Percentiles rank a stretch among this genome's conserved stretches.
Evolutionary conservation across 2,888 invertebrate species (phyloP).

Genomic region (Pimpla rufipes): DNA sequence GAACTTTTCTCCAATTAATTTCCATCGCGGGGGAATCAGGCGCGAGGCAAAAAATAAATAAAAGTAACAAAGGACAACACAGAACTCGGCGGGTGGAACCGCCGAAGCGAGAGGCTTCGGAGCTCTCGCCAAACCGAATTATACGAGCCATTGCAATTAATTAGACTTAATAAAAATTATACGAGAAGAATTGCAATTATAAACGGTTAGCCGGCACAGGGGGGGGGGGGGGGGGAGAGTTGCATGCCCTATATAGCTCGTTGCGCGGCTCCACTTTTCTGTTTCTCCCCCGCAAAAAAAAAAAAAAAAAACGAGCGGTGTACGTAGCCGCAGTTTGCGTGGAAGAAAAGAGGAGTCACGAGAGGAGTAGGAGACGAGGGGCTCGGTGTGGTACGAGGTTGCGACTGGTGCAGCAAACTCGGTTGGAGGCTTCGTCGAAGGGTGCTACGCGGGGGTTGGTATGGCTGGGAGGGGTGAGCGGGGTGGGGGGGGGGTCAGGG

Average conservation of each 20-base stretch:
- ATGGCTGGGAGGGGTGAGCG: too few relatives aligned
- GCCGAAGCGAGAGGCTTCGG: slow-evolving; percentile 23
- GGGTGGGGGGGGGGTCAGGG: not conserved
- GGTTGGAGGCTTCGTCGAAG: slow-evolving; percentile 65
- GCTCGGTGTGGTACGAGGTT: slow-evolving; percentile 69
- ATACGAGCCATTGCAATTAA: slow-evolving; percentile 84
- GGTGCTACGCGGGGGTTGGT: slow-evolving; percentile 54
- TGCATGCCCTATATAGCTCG: slow-evolving; percentile 13
- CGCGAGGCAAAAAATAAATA: not conserved
- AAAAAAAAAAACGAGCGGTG: slow-evolving; percentile 36
- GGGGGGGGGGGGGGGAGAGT: slow-evolving; percentile 25
- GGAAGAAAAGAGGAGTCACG: slow-evolving; percentile 81
- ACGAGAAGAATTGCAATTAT: slow-evolving; percentile 82
- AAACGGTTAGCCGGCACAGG: slow-evolving; percentile 69
- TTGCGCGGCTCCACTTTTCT: not conserved
- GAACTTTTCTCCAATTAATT: slow-evolving; percentile 42
- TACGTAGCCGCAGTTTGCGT: slow-evolving; percentile 42
- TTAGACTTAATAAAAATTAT: slow-evolving; percentile 85
- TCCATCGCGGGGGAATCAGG: not conserved
- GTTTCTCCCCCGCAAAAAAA: not conserved
- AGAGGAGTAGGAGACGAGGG: slow-evolving; percentile 66
- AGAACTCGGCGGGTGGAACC: slow-evolving; percentile 23
- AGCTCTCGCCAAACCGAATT: slow-evolving; percentile 75
- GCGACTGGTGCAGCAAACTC: slow-evolving; percentile 64
- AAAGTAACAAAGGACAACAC: not conserved